phyloP scores from a whole-genome alignment of 2,888 invertebrate species.

The Neoaliturus tenellus region DNA sequence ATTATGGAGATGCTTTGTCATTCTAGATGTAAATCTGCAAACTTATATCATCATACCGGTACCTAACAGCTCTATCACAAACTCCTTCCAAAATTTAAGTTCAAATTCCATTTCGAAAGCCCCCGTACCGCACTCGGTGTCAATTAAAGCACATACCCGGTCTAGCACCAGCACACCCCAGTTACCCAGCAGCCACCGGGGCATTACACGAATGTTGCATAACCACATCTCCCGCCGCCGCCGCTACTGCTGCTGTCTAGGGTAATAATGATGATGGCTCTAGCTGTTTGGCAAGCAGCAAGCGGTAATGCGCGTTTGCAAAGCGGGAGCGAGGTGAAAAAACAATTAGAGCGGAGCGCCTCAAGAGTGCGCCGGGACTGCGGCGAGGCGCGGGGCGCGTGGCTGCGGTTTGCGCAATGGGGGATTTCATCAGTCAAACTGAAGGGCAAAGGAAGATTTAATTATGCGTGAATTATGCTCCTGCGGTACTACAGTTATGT shows the following conservation, averaged over 20 bases:
- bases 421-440: not conserved
- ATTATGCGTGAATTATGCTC: too few species aligned
- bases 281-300: not conserved
- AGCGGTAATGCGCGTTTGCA: slow-evolving; percentile 16
- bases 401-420: not conserved
- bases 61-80: too few species aligned
- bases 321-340: not conserved
- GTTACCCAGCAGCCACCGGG: too few species aligned
- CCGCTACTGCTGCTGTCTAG: not conserved
- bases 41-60: too few species aligned
- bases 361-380: too few species aligned
- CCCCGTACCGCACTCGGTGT: not conserved
- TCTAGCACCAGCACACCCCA: too few species aligned
- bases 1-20: too few species aligned
- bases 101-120: not conserved
- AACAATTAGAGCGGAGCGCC: not conserved
- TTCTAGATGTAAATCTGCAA: too few species aligned
- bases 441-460: not conserved
- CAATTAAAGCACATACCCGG: not conserved
- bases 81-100: too few species aligned
- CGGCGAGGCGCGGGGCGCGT: not conserved
- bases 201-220: not conserved
- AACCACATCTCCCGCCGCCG: too few species aligned
- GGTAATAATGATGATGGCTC: slow-evolving; percentile 16
- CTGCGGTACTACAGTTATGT: too few species aligned